Evolutionary conservation across 1,140 invertebrate species (phyloP).

Genomic region (Carposina sasakii): DNA sequence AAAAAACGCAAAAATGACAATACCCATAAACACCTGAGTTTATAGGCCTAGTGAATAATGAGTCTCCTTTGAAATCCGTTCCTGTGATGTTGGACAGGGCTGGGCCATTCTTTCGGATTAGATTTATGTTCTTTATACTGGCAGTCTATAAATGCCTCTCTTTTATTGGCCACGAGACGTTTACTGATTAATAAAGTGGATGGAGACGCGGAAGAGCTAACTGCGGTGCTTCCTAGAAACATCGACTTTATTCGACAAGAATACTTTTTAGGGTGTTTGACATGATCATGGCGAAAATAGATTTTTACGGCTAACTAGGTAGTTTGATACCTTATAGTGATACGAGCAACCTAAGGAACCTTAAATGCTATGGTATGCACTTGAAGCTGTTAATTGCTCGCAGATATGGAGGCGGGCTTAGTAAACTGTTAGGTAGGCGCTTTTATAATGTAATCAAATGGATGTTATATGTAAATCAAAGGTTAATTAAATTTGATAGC

Average conservation of each 20-base stretch:
- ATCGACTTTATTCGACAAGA: background rate
- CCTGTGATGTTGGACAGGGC: slow-evolving; percentile 55
- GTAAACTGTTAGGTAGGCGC: no score
- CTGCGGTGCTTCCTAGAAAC: slow-evolving; percentile 54
- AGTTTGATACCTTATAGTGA: no score
- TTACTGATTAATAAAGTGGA: slow-evolving; percentile 69
- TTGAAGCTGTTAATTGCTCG: no score
- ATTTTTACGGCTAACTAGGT: no score
- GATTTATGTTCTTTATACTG: slow-evolving; percentile 65
- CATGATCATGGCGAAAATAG: no score
- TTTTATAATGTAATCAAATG: no score
- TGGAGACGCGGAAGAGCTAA: slow-evolving; percentile 58
- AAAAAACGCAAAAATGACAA: slow-evolving; percentile 35
- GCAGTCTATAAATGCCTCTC: slow-evolving; percentile 62
- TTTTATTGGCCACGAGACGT: slow-evolving; percentile 65
- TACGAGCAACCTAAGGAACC: no score
- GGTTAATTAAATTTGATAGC: no score
- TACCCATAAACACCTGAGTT: slow-evolving; percentile 55
- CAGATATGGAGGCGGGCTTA: no score
- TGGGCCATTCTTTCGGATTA: slow-evolving; percentile 51
- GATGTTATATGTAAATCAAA: no score
- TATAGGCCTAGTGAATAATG: slow-evolving; percentile 56
- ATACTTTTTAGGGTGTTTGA: no score
- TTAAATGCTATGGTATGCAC: no score
- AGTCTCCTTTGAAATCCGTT: slow-evolving; percentile 56